phyloP scores from a whole-genome alignment of 2,888 invertebrate genomes.

The Tuta absoluta region DNA sequence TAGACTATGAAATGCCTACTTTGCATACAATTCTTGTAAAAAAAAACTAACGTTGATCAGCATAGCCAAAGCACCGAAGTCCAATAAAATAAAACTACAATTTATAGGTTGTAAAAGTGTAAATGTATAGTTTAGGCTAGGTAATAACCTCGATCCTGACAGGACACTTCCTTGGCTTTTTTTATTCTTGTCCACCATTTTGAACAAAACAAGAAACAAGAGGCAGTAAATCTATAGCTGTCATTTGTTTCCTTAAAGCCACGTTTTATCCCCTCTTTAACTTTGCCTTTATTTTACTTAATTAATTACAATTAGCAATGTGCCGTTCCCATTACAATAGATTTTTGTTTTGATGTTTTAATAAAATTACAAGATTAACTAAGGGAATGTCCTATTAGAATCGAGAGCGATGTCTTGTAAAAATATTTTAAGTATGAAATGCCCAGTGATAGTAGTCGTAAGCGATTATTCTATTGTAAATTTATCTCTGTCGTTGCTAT shows the following conservation, averaged over 20 bases:
- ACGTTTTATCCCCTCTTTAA: too few species aligned
- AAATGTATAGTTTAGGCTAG: constrained; percentile 53
- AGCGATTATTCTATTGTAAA: constrained; percentile 65
- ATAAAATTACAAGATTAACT: too few species aligned
- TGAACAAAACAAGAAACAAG: too few species aligned
- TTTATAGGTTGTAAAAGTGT: constrained; percentile 73
- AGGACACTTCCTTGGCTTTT: neutral
- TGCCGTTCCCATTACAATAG: too few species aligned
- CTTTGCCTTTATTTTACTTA: too few species aligned
- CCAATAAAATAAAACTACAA: constrained; percentile 65
- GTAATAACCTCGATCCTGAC: constrained; percentile 24
- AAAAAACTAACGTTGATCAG: constrained; percentile 54
- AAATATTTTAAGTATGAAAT: constrained; percentile 64
- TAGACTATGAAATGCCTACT: constrained; percentile 8
- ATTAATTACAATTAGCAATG: too few species aligned
- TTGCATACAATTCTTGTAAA: constrained; percentile 30
- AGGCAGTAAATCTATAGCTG: too few species aligned
- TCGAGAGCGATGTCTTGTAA: constrained; percentile 46
- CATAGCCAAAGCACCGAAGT: constrained; percentile 77
- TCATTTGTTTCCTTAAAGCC: too few species aligned
- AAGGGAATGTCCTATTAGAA: neutral
- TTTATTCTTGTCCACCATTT: too few species aligned
- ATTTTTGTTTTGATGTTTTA: too few species aligned
- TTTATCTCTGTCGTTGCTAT: constrained; percentile 58
- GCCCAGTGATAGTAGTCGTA: constrained; percentile 79